A percentile compares a stretch with the other conserved stretches of the same genome.
Conservation (phyloP, 2,113 vertebrate species). For the Prinia subflava region DNA sequence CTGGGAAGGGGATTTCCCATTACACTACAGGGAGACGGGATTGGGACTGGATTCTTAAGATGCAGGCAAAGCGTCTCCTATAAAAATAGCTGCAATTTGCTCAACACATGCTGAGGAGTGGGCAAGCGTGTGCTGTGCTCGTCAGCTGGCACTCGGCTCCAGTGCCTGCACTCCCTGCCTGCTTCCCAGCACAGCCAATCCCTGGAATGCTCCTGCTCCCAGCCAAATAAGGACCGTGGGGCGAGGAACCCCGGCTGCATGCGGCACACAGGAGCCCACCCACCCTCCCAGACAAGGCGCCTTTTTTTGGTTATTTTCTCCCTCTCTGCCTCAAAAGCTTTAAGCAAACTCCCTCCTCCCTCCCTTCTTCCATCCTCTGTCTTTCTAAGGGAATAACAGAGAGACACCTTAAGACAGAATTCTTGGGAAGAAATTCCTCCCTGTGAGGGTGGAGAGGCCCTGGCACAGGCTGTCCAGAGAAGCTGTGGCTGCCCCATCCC, state of each 20-base stretch:
- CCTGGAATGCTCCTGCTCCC: neutral
- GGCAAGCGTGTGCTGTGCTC: neutral
- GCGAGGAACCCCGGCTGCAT: neutral
- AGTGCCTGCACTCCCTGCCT: neutral
- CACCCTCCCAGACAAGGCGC: neutral
- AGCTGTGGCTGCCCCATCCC: neutral
- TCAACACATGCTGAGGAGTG: neutral
- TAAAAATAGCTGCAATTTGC: conserved; percentile 30
- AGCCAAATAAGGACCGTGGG: conserved; percentile 47
- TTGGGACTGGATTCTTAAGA: neutral
- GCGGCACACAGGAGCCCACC: neutral
- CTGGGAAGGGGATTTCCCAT: neutral
- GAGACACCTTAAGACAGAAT: neutral
- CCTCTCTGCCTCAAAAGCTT: neutral
- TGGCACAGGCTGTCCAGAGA: neutral
- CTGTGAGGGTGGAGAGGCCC: neutral
- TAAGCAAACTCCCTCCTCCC: neutral
- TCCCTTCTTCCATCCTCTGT: neutral
- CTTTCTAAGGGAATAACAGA: neutral
- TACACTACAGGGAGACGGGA: neutral
- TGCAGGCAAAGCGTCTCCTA: neutral
- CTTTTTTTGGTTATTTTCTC: neutral
- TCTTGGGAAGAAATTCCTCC: neutral
- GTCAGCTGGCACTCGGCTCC: neutral
- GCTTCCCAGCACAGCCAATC: conserved; percentile 19